Base-by-base conservation (phyloP, 2,888 invertebrate genomes). In the Atherix ibis region DNA sequence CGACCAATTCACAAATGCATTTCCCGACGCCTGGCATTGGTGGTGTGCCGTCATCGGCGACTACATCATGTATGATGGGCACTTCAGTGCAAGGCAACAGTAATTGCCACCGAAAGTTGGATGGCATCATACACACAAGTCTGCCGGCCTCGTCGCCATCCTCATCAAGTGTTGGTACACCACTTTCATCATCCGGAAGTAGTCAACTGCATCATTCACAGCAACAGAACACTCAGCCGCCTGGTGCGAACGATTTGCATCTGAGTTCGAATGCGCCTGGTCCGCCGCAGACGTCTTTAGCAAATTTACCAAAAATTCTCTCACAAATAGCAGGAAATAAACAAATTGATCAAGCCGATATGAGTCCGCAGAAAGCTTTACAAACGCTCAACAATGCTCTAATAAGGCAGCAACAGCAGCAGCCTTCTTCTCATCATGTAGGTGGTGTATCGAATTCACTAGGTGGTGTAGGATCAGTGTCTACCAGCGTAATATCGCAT, bases 311-410 rank as follows among this genome's bases (percentile, higher is more conserved):
- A 27, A 58, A 67, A 45, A 56, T 66, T 37, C 51, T 67, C 41
- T 65, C 61, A 43, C 68, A 64, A 62, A 67, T 64, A 38, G 55
- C 59, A 36, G 55, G 57, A 44, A 54, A 49, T 43, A 39, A 52
- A 46, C 47, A 34, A 41, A 40, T 45, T 42, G 68, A 63, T 46
- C 65, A 62, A 45, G 62, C 62, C 31, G 68, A 66, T 37, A 56
- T 67, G 35, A 63, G 66, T 33, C 63, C 67, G 26, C 67, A 68
- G 40, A 66, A 69, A 46, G 64, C 69, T 36, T 52, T 70, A 38
- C 66, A 67, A 51, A 68, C 69, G 27, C 57, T 70, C 42, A 68
- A 69, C 47, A 65, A 40, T 36, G 38, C 60, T 51, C 50, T 56
- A 50, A 38, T 63, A 49, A 30, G 48, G 49, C 39, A 43, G 19